A percentile compares a stretch with the other conserved stretches of the same genome.
Conservation (phyloP, 2,888 invertebrate genomes). For the Pyralis farinalis region DNA sequence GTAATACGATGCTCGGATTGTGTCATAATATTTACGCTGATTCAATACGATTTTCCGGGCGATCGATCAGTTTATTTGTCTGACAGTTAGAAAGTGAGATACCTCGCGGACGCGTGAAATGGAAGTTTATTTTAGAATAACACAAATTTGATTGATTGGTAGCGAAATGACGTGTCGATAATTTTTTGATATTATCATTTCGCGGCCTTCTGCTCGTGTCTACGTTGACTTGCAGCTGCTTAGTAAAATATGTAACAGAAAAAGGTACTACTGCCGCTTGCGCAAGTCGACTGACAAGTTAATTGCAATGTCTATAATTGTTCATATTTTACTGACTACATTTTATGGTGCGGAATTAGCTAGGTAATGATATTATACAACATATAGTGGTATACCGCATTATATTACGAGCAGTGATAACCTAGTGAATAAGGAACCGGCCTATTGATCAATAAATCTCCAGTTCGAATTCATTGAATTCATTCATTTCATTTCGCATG, state of each 20-base stretch:
- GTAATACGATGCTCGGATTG: constrained; percentile 64
- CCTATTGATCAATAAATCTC: too few species aligned
- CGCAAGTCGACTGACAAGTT: constrained; percentile 6
- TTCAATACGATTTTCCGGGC: constrained; percentile 65
- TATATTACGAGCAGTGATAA: too few species aligned
- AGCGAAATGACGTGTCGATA: constrained; percentile 12
- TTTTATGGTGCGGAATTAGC: too few species aligned
- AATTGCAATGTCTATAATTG: constrained; percentile 5
- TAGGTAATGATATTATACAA: too few species aligned
- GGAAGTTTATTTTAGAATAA: constrained; percentile 59
- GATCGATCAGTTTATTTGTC: constrained; percentile 61
- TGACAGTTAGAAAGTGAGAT: constrained; percentile 47
- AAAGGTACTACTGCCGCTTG: constrained; percentile 7
- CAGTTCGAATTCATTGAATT: too few species aligned
- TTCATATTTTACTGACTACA: too few species aligned
- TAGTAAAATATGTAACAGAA: constrained; percentile 2
- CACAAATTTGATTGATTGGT: constrained; percentile 29
- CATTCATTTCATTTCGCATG: too few species aligned
- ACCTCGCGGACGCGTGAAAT: constrained; percentile 57
- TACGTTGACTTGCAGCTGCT: not conserved
- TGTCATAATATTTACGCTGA: constrained; percentile 76
- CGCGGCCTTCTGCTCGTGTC: constrained; percentile 1
- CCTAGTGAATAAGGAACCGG: too few species aligned
- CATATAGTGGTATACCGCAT: too few species aligned
- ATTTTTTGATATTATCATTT: constrained; percentile 12